Evolutionary conservation across 2,113 vertebrate species (phyloP).

Genomic region (Caranx ignobilis): DNA sequence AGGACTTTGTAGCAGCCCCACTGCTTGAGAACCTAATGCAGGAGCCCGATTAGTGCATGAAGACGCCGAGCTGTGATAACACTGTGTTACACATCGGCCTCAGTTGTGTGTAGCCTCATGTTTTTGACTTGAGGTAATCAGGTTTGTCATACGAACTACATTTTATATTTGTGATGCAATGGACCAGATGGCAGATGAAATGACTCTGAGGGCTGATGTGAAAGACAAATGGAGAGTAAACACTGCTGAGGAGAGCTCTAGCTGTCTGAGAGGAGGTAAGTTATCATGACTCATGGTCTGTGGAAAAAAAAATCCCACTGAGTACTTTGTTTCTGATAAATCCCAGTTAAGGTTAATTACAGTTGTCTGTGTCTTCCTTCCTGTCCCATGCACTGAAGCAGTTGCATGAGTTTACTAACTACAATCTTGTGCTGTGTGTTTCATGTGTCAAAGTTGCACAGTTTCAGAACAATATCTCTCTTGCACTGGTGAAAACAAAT

Average conservation of each 20-base stretch:
- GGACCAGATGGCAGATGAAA: constrained; percentile 81
- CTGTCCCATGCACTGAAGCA: background rate
- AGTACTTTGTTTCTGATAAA: constrained; percentile 28
- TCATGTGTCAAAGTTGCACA: background rate
- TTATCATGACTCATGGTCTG: constrained; percentile 39
- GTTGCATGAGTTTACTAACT: background rate
- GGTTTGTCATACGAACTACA: constrained; percentile 58
- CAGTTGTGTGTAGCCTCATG: constrained; percentile 29
- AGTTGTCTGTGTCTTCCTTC: background rate
- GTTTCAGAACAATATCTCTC: constrained; percentile 8
- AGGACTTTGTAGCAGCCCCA: constrained; percentile 26
- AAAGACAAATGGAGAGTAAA: constrained; percentile 65
- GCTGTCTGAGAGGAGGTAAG: constrained; percentile 78
- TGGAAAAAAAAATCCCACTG: constrained; percentile 9
- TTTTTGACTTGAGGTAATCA: constrained; percentile 58
- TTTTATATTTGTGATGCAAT: constrained; percentile 71
- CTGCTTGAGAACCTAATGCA: constrained; percentile 30
- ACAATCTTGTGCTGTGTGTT: background rate
- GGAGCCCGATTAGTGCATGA: constrained; percentile 20
- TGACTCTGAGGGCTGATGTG: constrained; percentile 57
- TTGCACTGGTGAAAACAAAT: background rate
- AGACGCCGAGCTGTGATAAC: constrained; percentile 47
- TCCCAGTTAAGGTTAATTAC: constrained; percentile 7
- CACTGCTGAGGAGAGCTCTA: constrained; percentile 56
- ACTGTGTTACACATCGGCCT: constrained; percentile 38